Conservation (phyloP, 1,140 invertebrate species). For the Neuroterus valhalla region DNA sequence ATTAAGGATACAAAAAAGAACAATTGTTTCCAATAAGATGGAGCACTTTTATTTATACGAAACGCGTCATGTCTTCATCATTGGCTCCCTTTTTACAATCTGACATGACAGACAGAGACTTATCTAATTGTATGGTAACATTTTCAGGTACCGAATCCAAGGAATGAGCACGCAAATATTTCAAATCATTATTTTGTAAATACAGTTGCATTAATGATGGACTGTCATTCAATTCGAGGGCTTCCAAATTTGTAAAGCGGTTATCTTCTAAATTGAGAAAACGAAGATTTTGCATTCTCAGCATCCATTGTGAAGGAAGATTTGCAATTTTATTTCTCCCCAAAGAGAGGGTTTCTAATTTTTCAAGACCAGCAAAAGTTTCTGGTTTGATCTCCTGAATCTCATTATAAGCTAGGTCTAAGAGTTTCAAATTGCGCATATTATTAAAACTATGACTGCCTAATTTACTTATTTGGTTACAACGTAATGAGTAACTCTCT, state of each 20-base stretch:
- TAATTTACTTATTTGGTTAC: background rate
- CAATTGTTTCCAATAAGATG: too few relatives aligned
- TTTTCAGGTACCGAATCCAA: background rate
- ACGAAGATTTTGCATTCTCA: background rate
- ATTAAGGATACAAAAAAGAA: too few relatives aligned
- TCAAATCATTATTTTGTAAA: background rate
- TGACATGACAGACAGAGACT: background rate
- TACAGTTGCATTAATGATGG: background rate
- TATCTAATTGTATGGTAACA: background rate
- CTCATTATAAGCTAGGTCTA: background rate
- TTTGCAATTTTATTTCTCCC: background rate
- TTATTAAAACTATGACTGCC: background rate
- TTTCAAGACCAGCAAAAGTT: background rate
- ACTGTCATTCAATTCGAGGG: background rate
- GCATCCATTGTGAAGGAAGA: background rate
- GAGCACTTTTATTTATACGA: too few relatives aligned
- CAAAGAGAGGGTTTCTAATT: background rate
- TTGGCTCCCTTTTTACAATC: background rate
- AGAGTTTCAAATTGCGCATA: background rate
- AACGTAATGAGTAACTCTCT: background rate
- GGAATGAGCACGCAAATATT: background rate
- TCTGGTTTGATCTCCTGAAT: background rate
- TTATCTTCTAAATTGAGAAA: background rate
- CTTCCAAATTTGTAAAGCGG: background rate
- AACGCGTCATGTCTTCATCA: too few relatives aligned